These are phyloP conservation scores for Cataglyphis hispanica DNA, from an alignment of 1,140 invertebrate species.

Conservation along the genomic window DNA sequence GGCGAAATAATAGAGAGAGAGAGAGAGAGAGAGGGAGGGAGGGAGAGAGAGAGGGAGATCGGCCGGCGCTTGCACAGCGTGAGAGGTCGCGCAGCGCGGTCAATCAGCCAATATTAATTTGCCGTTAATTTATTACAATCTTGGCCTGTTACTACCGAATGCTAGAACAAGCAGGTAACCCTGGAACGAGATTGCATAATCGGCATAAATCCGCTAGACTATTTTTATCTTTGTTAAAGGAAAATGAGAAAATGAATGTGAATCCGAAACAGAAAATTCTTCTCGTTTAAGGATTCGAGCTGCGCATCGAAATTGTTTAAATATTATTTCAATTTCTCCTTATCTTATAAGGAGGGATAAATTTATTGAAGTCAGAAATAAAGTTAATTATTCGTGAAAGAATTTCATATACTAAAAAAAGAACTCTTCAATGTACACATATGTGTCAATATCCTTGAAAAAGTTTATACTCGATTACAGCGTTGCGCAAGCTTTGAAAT, in stretches of 20 bases:
- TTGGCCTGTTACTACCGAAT: slow-evolving; percentile 69
- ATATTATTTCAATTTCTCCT: not conserved
- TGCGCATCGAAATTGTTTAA: not conserved
- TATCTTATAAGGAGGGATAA: too few species aligned
- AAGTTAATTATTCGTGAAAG: too few species aligned
- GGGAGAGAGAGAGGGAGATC: not conserved
- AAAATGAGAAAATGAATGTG: not conserved
- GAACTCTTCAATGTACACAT: too few species aligned
- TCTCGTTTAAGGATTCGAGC: not conserved
- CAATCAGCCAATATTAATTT: slow-evolving; percentile 82
- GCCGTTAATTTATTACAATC: slow-evolving; percentile 82
- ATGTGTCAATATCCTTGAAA: too few species aligned
- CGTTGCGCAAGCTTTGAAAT: not conserved
- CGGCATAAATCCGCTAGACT: not conserved
- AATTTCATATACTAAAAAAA: too few species aligned
- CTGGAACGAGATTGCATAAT: too few species aligned
- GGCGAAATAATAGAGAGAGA: not conserved
- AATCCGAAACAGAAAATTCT: not conserved
- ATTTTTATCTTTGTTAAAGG: not conserved
- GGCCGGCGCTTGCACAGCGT: slow-evolving; percentile 44
- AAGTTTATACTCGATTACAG: not conserved
- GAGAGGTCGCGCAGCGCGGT: slow-evolving; percentile 75
- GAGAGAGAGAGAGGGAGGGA: too few species aligned
- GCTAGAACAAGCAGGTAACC: slow-evolving; percentile 61
- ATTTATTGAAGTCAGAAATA: too few species aligned